phyloP scores from a whole-genome alignment of 2,888 invertebrate genomes.

The Sclerodermus sp. region DNA sequence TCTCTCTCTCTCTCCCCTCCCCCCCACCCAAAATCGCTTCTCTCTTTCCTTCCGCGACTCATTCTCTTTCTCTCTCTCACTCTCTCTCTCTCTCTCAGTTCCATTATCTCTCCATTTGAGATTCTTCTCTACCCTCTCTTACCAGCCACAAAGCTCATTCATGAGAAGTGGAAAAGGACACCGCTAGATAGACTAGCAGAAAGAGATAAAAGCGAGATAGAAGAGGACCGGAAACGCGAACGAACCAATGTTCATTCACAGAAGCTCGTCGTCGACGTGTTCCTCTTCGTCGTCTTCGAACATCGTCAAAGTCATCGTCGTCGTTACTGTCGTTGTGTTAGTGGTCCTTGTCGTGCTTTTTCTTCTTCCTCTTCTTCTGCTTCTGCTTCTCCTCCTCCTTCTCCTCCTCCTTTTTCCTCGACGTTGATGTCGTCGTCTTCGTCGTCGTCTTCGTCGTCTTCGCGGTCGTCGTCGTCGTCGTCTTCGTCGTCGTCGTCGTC shows the following conservation, averaged over 20 bases:
- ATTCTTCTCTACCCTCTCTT: slow-evolving; percentile 9
- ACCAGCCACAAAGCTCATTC: slow-evolving; percentile 52
- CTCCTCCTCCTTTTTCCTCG: slow-evolving; percentile 7
- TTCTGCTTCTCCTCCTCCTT: slow-evolving; percentile 9
- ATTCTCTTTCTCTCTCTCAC: too few relatives aligned
- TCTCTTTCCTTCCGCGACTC: too few relatives aligned
- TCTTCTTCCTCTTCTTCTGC: slow-evolving; percentile 12
- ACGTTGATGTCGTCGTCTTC: slow-evolving; percentile 11
- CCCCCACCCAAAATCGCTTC: too few relatives aligned
- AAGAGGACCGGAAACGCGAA: slow-evolving; percentile 53
- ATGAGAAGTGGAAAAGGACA: slow-evolving; percentile 43
- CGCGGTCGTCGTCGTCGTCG: slow-evolving; percentile 21
- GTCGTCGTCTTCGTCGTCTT: slow-evolving; percentile 26
- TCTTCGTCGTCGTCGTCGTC: slow-evolving; percentile 19
- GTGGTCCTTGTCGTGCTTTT: slow-evolving; percentile 14
- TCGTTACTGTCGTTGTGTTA: slow-evolving; percentile 21
- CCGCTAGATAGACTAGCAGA: slow-evolving; percentile 18
- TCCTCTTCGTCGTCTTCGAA: slow-evolving; percentile 26
- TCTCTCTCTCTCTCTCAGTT: not conserved
- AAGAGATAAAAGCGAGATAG: slow-evolving; percentile 18
- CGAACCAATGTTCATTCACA: slow-evolving; percentile 57
- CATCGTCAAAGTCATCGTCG: slow-evolving; percentile 22
- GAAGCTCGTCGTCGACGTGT: slow-evolving; percentile 34
- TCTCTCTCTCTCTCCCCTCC: not conserved
- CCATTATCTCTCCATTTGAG: slow-evolving; percentile 3